phyloP scores from a whole-genome alignment of 1,140 invertebrate species.

The Hesperophylax magnus region DNA sequence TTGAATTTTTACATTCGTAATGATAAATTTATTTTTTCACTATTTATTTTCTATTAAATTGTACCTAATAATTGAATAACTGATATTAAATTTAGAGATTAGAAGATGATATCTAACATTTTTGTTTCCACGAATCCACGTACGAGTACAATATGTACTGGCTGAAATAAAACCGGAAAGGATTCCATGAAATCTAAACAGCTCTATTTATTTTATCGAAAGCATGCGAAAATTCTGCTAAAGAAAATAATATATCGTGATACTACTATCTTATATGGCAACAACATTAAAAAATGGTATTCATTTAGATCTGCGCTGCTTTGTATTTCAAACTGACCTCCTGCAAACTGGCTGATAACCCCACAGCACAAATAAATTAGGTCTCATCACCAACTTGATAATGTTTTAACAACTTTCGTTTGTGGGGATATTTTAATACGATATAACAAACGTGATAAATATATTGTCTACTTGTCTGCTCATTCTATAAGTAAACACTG shows the following conservation, averaged over 20 bases:
- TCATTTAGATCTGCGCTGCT: slow-evolving; percentile 27
- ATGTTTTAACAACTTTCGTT: slow-evolving; percentile 41
- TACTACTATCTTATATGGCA: slow-evolving; percentile 24
- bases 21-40: too few relatives aligned
- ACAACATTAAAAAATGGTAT: slow-evolving; percentile 15
- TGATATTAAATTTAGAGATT: too few relatives aligned
- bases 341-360: slow-evolving; percentile 47
- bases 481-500: background rate
- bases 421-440: background rate
- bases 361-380: slow-evolving; percentile 39
- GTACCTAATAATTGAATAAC: too few relatives aligned
- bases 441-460: background rate
- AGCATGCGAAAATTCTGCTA: too few relatives aligned
- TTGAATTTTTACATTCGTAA: too few relatives aligned
- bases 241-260: background rate
- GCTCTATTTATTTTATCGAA: too few relatives aligned
- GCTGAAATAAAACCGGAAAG: too few relatives aligned
- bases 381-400: slow-evolving; percentile 33
- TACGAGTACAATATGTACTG: too few relatives aligned
- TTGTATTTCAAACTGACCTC: slow-evolving; percentile 47
- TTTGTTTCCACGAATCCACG: too few relatives aligned
- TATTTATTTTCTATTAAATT: too few relatives aligned
- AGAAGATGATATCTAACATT: too few relatives aligned
- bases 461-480: background rate
- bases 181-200: too few relatives aligned